These are phyloP conservation scores for Drosophila setifemur DNA, from an alignment of 1,140 invertebrate genomes.

Conservation along the genomic window DNA sequence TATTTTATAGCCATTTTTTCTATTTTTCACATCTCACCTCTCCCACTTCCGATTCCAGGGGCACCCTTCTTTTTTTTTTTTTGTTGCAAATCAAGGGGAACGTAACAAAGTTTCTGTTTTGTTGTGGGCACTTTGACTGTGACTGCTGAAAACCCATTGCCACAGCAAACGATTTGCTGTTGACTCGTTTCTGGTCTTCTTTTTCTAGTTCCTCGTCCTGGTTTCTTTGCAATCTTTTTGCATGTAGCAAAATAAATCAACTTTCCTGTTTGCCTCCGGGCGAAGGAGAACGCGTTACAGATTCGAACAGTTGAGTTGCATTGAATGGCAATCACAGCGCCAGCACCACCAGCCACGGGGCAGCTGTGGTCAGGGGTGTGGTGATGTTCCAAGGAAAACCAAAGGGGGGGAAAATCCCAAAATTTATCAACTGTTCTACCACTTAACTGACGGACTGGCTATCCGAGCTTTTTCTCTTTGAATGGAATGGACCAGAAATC, in stretches of 20 bases:
- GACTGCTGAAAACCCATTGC: constrained; percentile 26
- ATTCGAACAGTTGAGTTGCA: constrained; percentile 62
- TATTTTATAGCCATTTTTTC: constrained; percentile 36
- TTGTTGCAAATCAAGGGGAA: constrained; percentile 38
- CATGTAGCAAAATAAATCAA: constrained; percentile 74
- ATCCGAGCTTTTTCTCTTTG: too few relatives aligned
- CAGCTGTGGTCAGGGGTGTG: background rate
- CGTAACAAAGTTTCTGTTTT: constrained; percentile 19
- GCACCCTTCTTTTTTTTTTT: constrained; percentile 5
- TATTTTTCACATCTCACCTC: constrained; percentile 8
- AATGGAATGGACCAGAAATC: too few relatives aligned
- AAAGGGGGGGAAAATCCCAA: background rate
- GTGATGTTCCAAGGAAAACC: background rate
- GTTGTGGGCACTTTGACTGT: constrained; percentile 45
- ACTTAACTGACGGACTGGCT: background rate
- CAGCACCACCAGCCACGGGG: background rate
- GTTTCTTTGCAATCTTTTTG: constrained; percentile 50
- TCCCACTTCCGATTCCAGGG: too few relatives aligned
- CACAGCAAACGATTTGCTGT: constrained; percentile 50
- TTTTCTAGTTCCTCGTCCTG: background rate
- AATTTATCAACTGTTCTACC: background rate
- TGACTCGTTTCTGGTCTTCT: constrained; percentile 27
- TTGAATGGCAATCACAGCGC: constrained; percentile 56
- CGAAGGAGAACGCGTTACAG: constrained; percentile 49
- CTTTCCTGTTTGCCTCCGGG: constrained; percentile 50